Percentiles rank a stretch among this genome's conserved stretches.
phyloP scores from a whole-genome alignment of 2,797 vertebrate species.

The Myotis pilosus region DNA sequence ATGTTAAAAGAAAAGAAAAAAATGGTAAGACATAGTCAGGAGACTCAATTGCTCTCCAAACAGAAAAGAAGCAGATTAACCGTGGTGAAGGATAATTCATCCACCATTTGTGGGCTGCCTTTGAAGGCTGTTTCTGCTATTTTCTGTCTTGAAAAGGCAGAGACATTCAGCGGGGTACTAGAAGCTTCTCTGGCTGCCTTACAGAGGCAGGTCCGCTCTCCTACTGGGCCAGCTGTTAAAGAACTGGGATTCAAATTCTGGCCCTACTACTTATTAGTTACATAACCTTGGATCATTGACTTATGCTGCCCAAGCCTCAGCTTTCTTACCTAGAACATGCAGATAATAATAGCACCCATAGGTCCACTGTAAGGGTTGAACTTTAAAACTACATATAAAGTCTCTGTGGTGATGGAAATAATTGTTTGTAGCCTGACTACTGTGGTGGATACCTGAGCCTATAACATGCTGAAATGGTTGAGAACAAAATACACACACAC shows the following conservation, averaged over 20 bases:
- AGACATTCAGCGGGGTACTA: not conserved
- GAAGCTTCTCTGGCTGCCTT: not conserved
- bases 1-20: not conserved
- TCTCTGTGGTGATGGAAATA: not conserved
- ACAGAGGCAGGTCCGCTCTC: not conserved
- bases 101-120: not conserved
- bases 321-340: not conserved
- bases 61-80: not conserved
- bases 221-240: not conserved
- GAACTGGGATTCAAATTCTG: not conserved
- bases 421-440: not conserved
- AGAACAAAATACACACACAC: not conserved
- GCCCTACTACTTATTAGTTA: not conserved
- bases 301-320: not conserved
- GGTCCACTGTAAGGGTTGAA: not conserved
- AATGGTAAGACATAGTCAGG: not conserved
- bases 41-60: not conserved
- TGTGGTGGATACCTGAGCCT: not conserved
- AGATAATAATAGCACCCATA: not conserved
- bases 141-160: constrained; percentile 8
- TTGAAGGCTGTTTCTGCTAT: not conserved
- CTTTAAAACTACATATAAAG: not conserved
- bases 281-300: not conserved
- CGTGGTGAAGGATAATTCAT: not conserved
- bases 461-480: not conserved